A percentile compares a stretch with the other conserved stretches of the same genome.
Conservation (phyloP, 2,797 vertebrate species). For the Tamandua tetradactyla region DNA sequence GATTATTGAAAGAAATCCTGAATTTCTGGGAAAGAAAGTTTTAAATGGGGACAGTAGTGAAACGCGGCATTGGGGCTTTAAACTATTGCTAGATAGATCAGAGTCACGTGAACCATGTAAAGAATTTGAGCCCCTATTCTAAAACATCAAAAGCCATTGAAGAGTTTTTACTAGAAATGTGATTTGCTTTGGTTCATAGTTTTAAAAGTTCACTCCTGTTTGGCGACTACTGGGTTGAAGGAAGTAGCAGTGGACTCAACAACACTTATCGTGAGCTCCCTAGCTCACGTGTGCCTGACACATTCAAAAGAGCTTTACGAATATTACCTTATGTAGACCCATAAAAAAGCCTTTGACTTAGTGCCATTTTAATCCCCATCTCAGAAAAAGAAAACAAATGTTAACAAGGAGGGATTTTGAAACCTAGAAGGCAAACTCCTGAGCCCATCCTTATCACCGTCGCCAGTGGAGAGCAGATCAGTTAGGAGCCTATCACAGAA, state of each 20-base stretch:
- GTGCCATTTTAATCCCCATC: neutral
- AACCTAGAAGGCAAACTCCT: neutral
- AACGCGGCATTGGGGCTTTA: neutral
- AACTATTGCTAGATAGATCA: neutral
- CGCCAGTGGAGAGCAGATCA: neutral
- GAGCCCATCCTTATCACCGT: neutral
- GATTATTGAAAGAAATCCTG: neutral
- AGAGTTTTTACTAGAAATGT: neutral
- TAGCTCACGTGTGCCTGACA: neutral
- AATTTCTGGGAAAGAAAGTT: neutral
- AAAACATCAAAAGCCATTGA: neutral
- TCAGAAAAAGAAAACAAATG: neutral
- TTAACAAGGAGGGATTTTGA: neutral
- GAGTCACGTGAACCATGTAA: neutral
- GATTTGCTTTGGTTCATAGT: neutral
- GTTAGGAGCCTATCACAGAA: neutral
- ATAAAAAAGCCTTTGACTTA: neutral
- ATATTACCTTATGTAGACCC: neutral
- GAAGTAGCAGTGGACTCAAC: neutral
- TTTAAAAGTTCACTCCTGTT: neutral
- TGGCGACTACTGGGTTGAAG: neutral
- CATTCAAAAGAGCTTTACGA: neutral
- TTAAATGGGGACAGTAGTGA: neutral
- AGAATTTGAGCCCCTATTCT: neutral
- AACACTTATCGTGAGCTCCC: neutral